A percentile compares a stretch with the other conserved stretches of the same genome.
Conservation (phyloP, 2,888 invertebrate species). For the Drosophila demipolita region DNA sequence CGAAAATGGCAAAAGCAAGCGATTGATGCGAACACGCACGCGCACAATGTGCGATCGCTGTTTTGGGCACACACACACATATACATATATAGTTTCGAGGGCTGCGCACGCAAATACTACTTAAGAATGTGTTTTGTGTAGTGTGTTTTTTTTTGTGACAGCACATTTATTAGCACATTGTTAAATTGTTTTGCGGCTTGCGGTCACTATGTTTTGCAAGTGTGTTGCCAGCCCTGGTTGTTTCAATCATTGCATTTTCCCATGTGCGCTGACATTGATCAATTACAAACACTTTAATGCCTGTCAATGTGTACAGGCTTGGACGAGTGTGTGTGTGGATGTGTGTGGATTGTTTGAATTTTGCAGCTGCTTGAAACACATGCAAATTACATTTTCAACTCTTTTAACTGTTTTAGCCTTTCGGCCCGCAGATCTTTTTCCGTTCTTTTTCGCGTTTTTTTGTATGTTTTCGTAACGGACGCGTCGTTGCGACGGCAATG, state of each 20-base stretch:
- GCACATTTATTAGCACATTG: conserved; percentile 5
- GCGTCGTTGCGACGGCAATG: conserved; percentile 41
- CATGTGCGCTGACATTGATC: conserved; percentile 63
- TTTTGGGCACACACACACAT: conserved; percentile 1
- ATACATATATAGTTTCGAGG: conserved; percentile 5
- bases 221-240: conserved; percentile 44
- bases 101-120: conserved; percentile 10
- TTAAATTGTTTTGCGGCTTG: conserved; percentile 7
- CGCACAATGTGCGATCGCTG: conserved; percentile 45
- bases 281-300: conserved; percentile 45
- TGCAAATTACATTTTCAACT: conserved; percentile 56
- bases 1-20: conserved; percentile 59
- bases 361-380: conserved; percentile 47
- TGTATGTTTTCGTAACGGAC: conserved; percentile 46
- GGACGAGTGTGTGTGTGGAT: conserved; percentile 13
- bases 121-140: not conserved
- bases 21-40: conserved; percentile 50
- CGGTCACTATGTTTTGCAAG: not conserved
- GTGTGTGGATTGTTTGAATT: conserved; percentile 33
- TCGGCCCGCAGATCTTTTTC: conserved; percentile 25
- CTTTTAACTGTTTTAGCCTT: conserved; percentile 31
- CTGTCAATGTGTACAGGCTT: conserved; percentile 11
- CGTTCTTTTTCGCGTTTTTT: conserved; percentile 5
- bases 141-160: conserved; percentile 7
- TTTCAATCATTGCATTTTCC: conserved; percentile 53